Conservation (phyloP, 2,113 vertebrate species). For the Serinus canaria region DNA sequence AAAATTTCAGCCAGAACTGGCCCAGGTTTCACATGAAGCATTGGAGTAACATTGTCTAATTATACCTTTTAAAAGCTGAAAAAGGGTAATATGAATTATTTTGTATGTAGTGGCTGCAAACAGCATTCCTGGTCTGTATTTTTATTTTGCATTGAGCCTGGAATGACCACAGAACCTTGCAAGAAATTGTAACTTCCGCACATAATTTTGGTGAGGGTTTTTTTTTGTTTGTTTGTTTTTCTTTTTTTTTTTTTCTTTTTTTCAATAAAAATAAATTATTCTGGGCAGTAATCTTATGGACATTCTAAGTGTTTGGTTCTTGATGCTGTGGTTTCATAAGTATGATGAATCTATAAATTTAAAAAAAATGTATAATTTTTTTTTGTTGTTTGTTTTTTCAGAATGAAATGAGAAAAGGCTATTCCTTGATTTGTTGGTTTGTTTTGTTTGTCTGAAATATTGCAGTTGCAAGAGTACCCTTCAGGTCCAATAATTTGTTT, state of each 20-base stretch:
- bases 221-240: background rate
- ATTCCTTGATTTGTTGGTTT: background rate
- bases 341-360: background rate
- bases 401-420: background rate
- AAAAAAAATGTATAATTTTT: background rate
- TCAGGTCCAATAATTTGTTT: background rate
- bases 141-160: background rate
- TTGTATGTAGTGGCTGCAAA: background rate
- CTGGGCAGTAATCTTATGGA: background rate
- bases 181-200: background rate
- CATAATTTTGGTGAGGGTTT: background rate
- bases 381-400: background rate
- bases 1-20: background rate
- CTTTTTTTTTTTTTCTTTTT: no score
- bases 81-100: background rate
- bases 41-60: background rate
- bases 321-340: background rate
- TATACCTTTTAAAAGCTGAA: background rate
- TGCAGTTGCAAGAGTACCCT: background rate
- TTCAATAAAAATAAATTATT: background rate
- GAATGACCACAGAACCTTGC: background rate
- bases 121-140: background rate
- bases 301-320: background rate
- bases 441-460: background rate
- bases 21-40: background rate